Conservation (phyloP, 1,140 invertebrate species). For the Penaeus vannamei region DNA sequence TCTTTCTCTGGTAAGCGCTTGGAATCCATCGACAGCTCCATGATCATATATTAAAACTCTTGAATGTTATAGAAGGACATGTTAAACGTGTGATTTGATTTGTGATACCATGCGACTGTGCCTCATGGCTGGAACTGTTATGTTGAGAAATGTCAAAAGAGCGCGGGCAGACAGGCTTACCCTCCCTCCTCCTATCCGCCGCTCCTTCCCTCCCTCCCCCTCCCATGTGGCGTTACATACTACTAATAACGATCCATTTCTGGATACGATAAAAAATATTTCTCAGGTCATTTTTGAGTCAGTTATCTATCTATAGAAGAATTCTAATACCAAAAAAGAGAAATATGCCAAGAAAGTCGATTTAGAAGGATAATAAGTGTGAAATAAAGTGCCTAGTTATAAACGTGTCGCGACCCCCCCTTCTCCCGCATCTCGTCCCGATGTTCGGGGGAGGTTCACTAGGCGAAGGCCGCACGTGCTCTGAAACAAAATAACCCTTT, state of each 20-base stretch:
- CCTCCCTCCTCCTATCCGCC: neutral
- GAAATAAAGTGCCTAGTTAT: too few species aligned
- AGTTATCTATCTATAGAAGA: too few species aligned
- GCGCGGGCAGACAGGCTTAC: conserved; percentile 7
- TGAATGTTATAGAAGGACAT: too few species aligned
- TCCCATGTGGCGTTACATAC: neutral
- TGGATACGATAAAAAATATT: too few species aligned
- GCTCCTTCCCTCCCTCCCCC: neutral
- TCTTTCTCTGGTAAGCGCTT: neutral
- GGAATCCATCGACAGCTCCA: neutral
- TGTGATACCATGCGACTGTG: too few species aligned
- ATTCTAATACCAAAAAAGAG: too few species aligned
- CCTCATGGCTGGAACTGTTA: neutral
- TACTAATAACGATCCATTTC: too few species aligned
- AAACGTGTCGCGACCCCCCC: too few species aligned
- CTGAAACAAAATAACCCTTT: conserved; percentile 24
- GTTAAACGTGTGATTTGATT: too few species aligned
- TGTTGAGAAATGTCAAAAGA: conserved; percentile 43
- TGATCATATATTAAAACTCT: neutral
- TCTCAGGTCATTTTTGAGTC: too few species aligned
- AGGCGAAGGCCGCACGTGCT: conserved; percentile 56
- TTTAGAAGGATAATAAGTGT: too few species aligned
- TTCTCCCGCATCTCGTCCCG: neutral
- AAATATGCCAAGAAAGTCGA: too few species aligned
- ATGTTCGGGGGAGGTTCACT: neutral